phyloP scores from a whole-genome alignment of 2,797 vertebrate genomes.

The Falco columbarius region DNA sequence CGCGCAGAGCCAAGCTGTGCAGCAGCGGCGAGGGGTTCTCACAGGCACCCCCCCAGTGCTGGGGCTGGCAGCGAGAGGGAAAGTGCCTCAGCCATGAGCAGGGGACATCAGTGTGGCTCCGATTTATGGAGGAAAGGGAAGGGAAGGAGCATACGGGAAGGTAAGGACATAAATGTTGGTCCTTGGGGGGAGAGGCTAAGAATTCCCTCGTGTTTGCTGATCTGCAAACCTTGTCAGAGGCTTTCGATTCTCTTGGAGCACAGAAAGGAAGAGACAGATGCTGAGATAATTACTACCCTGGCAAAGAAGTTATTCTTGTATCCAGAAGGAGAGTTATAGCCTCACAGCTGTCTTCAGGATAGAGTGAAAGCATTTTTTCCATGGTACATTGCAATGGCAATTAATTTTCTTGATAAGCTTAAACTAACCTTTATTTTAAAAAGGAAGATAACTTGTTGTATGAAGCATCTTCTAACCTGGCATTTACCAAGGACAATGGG shows the following conservation, averaged over 20 bases:
- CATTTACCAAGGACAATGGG: constrained; percentile 45
- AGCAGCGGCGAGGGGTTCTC: not conserved
- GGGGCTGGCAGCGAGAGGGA: not conserved
- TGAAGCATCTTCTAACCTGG: constrained; percentile 8
- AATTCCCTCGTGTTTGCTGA: constrained; percentile 5
- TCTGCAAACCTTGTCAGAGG: constrained; percentile 41
- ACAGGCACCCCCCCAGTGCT: not conserved
- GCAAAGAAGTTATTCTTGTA: constrained; percentile 56
- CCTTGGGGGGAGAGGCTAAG: not conserved
- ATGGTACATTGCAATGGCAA: constrained; percentile 62
- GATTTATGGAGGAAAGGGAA: not conserved
- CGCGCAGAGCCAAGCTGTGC: not conserved
- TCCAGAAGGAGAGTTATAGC: constrained; percentile 58
- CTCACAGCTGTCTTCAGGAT: constrained; percentile 54
- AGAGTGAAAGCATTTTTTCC: constrained; percentile 52
- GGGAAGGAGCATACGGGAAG: not conserved
- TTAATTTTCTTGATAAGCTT: constrained; percentile 72
- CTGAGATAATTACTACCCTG: constrained; percentile 56
- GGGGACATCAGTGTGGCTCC: rapidly evolving
- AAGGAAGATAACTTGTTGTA: constrained; percentile 15
- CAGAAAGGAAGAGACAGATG: constrained; percentile 58
- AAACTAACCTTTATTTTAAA: constrained; percentile 70
- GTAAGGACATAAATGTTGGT: not conserved
- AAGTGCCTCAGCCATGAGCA: rapidly evolving
- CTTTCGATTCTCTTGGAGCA: not conserved